Conservation (phyloP, 2,797 vertebrate genomes). For the Fistularia tabacaria region DNA sequence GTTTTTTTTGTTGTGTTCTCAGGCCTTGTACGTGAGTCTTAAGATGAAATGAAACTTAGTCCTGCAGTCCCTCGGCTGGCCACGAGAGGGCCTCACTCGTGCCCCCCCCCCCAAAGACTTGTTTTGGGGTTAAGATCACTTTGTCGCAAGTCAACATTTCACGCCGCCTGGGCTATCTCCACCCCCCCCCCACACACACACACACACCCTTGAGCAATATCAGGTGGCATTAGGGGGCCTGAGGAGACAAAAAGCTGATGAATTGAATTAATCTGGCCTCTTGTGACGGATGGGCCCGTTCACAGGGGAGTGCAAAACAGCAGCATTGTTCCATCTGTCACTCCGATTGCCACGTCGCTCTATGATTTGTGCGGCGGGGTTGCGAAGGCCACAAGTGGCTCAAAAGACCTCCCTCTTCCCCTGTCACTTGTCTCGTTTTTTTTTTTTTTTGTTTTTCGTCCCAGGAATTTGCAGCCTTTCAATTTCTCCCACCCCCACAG, state of each 20-base stretch:
- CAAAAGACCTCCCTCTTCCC: slow-evolving; percentile 64
- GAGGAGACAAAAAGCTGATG: slow-evolving; percentile 78
- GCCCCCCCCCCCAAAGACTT: no score
- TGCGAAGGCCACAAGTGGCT: slow-evolving; percentile 78
- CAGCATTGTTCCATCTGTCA: slow-evolving; percentile 81
- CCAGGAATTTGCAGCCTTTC: slow-evolving; percentile 47
- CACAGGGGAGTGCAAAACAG: slow-evolving; percentile 72
- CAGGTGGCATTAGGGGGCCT: slow-evolving; percentile 76
- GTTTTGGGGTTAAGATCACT: no score
- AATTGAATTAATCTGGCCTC: slow-evolving; percentile 78
- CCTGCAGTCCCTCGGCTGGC: no score
- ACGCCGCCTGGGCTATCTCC: slow-evolving; percentile 37
- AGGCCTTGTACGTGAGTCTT: no score
- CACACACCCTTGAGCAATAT: slow-evolving; percentile 75
- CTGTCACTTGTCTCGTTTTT: slow-evolving; percentile 25
- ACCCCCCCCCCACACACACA: slow-evolving; percentile 72
- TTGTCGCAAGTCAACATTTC: no score
- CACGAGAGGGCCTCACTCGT: no score
- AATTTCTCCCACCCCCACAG: slow-evolving; percentile 39
- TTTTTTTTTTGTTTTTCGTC: slow-evolving; percentile 7
- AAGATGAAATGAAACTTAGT: no score
- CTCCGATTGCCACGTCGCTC: slow-evolving; percentile 74
- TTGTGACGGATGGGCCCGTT: slow-evolving; percentile 78
- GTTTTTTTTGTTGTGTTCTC: no score
- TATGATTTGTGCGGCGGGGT: slow-evolving; percentile 71